Conservation (phyloP, 2,113 vertebrate species). For the Thomomys bottae region DNA sequence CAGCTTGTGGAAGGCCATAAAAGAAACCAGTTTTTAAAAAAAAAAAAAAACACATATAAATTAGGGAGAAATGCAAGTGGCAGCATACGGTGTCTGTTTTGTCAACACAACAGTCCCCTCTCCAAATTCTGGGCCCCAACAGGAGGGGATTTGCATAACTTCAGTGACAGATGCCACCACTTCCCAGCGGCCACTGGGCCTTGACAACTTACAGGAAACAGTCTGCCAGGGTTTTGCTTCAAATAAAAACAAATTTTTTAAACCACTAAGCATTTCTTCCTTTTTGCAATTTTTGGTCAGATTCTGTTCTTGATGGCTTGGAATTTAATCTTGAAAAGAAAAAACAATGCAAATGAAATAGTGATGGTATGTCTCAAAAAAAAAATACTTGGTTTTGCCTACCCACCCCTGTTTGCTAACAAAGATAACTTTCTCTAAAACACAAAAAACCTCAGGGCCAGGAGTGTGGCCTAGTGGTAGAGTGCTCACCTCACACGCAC, state of each 20-base stretch:
- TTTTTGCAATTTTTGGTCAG: slow-evolving; percentile 25
- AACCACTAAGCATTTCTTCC: slow-evolving; percentile 39
- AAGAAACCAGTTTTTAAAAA: slow-evolving; percentile 67
- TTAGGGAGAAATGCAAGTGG: slow-evolving; percentile 45
- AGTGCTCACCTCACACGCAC: too few relatives aligned
- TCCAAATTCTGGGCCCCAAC: slow-evolving; percentile 56
- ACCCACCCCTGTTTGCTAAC: neutral
- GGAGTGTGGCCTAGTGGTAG: too few relatives aligned
- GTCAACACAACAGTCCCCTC: slow-evolving; percentile 56
- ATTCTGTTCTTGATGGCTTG: neutral
- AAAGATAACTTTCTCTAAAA: neutral
- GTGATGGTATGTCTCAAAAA: neutral
- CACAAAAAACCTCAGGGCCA: neutral
- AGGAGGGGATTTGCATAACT: slow-evolving; percentile 69
- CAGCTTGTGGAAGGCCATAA: slow-evolving; percentile 59
- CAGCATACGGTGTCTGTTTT: slow-evolving; percentile 69
- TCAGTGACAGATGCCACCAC: slow-evolving; percentile 63
- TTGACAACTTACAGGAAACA: slow-evolving; percentile 64
- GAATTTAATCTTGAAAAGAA: slow-evolving; percentile 39
- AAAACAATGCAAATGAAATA: neutral
- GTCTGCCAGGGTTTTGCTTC: slow-evolving; percentile 42
- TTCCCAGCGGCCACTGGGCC: slow-evolving; percentile 65
- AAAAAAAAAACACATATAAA: too few relatives aligned
- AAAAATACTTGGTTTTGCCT: neutral
- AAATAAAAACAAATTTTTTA: slow-evolving; percentile 45